Conservation (phyloP, 1,140 invertebrate species). For the Anastrepha ludens region DNA sequence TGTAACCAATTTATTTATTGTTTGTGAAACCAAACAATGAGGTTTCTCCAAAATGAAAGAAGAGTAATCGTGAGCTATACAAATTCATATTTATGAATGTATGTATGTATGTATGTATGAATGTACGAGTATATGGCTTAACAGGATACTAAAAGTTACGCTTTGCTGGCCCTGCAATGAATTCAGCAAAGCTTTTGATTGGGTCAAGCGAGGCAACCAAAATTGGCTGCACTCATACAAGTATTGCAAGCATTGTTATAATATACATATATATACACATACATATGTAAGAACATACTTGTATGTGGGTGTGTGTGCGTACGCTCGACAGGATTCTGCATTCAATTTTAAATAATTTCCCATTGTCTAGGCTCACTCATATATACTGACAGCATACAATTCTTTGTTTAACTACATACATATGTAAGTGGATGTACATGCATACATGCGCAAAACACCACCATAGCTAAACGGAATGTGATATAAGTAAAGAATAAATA, state of each 20-base stretch:
- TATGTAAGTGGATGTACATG: background rate
- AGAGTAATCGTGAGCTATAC: background rate
- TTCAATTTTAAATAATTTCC: conserved; percentile 34
- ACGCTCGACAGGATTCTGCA: background rate
- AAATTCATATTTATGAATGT: background rate
- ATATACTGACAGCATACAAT: background rate
- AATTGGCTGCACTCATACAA: background rate
- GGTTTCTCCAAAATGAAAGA: conserved; percentile 14
- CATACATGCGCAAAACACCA: too few species aligned
- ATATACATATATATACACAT: background rate
- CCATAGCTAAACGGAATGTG: background rate
- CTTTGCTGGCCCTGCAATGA: background rate
- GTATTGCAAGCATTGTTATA: background rate
- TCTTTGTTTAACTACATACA: background rate
- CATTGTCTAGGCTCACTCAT: conserved; percentile 3
- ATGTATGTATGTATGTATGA: too few species aligned
- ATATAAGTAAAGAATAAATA: too few species aligned
- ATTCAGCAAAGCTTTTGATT: conserved; percentile 22
- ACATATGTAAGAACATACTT: background rate
- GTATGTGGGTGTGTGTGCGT: background rate
- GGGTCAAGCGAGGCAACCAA: conserved; percentile 18
- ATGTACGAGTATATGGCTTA: background rate
- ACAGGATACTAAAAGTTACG: conserved; percentile 3
- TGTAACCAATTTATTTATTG: conserved; percentile 40
- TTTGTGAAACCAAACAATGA: conserved; percentile 33